A percentile compares a stretch with the other conserved stretches of the same genome.
phyloP scores from a whole-genome alignment of 2,113 vertebrate species.

The Aegithalos caudatus region DNA sequence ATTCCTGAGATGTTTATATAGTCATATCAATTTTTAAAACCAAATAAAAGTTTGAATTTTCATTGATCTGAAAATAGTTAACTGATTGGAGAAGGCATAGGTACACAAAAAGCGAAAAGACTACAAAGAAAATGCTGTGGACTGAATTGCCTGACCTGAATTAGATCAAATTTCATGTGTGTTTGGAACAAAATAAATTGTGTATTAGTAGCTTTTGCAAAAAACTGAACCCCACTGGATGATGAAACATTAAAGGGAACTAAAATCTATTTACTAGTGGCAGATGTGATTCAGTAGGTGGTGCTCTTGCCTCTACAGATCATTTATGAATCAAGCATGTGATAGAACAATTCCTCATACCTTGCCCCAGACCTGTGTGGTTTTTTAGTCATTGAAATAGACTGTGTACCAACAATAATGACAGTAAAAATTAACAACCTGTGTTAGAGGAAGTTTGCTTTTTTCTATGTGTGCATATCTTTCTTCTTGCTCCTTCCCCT shows the following conservation, averaged over 20 bases:
- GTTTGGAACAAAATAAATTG: neutral
- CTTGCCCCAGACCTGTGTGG: neutral
- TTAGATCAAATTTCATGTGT: neutral
- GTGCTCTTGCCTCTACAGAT: neutral
- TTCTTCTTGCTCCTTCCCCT: neutral
- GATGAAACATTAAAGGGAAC: neutral
- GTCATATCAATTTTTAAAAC: neutral
- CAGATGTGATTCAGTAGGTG: neutral
- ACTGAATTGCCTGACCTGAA: neutral
- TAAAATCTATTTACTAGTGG: neutral
- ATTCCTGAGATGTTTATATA: neutral
- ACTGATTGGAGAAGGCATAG: neutral
- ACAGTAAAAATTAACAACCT: neutral
- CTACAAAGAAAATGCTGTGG: neutral
- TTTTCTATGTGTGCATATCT: accelerated
- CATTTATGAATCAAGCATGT: neutral
- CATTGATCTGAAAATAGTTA: neutral
- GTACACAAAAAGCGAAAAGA: neutral
- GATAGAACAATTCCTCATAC: neutral
- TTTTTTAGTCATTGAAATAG: neutral
- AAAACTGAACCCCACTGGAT: neutral
- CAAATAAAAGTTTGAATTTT: neutral
- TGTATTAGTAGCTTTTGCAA: neutral
- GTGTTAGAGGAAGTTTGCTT: neutral
- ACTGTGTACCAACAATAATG: neutral